phyloP scores from a whole-genome alignment of 2,888 invertebrate genomes.

The Stenchaetothrips biformis region DNA sequence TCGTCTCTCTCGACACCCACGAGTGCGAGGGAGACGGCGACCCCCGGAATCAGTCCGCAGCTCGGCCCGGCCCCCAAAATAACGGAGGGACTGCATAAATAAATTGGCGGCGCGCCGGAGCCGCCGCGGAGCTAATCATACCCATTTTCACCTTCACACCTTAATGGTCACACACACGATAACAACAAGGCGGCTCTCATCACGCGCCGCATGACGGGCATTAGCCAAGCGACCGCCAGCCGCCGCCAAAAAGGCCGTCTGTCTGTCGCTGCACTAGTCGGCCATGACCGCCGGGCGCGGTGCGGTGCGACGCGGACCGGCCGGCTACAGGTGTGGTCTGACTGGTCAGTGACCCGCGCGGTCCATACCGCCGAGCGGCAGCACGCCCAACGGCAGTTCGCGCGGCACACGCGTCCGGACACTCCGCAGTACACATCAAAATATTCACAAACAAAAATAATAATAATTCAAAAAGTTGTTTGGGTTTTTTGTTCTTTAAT shows the following conservation, averaged over 20 bases:
- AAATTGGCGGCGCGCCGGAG: background rate
- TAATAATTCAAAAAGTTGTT: background rate
- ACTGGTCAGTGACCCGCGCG: too few species aligned
- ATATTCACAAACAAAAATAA: background rate
- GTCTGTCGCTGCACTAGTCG: too few species aligned
- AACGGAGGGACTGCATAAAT: background rate
- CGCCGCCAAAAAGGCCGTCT: background rate
- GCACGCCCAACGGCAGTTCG: too few species aligned
- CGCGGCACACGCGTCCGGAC: too few species aligned
- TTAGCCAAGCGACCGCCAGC: background rate
- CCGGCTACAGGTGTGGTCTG: background rate
- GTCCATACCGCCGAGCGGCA: too few species aligned
- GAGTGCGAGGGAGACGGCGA: background rate
- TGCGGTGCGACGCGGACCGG: background rate
- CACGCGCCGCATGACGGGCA: background rate
- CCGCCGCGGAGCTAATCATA: conserved; percentile 5
- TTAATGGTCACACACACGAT: background rate
- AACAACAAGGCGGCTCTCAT: background rate
- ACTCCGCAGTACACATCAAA: background rate
- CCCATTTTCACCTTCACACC: conserved; percentile 13
- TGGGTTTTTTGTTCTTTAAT: too few species aligned
- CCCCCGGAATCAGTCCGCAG: background rate
- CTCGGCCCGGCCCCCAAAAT: background rate
- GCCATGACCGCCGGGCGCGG: background rate
- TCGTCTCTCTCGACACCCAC: too few species aligned